A percentile compares a stretch with the other conserved stretches of the same genome.
Evolutionary conservation across 2,113 vertebrate species (phyloP).

Genomic region (Formicarius rufipectus): DNA sequence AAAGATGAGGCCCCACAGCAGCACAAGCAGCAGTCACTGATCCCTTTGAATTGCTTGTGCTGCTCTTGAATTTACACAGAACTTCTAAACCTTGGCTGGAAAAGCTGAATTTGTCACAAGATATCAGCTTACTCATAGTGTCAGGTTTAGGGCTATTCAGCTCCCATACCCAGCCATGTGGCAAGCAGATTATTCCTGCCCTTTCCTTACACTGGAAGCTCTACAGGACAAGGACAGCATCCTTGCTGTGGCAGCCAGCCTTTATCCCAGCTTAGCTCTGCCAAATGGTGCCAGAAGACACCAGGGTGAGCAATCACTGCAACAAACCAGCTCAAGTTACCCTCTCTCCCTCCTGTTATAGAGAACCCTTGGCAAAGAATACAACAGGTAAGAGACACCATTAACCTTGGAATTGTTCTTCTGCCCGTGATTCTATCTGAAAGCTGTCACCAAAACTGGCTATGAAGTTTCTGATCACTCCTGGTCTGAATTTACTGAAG

Average conservation of each 20-base stretch:
- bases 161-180: not conserved
- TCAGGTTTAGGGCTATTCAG: not conserved
- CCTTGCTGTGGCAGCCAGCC: not conserved
- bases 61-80: not conserved
- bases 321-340: not conserved
- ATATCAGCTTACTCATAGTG: not conserved
- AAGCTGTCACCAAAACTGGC: not conserved
- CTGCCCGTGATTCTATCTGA: not conserved
- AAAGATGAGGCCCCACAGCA: not conserved
- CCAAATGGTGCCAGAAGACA: not conserved
- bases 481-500: not conserved
- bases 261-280: not conserved
- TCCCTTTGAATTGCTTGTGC: not conserved
- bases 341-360: not conserved
- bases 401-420: not conserved
- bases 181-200: not conserved
- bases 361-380: not conserved
- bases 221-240: not conserved
- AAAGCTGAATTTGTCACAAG: not conserved
- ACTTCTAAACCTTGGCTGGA: not conserved
- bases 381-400: not conserved
- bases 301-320: not conserved
- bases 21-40: not conserved
- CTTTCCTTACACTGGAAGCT: not conserved
- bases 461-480: not conserved